phyloP scores from a whole-genome alignment of 2,888 invertebrate genomes.

The Orchesellides sinensis region DNA sequence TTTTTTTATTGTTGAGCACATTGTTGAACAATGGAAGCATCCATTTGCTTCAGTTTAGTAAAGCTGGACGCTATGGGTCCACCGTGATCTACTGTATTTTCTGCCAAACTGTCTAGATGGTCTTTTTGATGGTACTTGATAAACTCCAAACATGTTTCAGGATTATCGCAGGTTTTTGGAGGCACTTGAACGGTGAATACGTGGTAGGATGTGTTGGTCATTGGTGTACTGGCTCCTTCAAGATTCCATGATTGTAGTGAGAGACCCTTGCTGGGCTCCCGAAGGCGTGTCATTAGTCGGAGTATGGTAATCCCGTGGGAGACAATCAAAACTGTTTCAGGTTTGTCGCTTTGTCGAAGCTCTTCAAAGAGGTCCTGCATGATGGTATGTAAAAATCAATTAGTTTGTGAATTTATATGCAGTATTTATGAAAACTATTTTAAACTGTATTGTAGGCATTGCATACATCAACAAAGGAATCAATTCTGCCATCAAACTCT shows the following conservation, averaged over 20 bases:
- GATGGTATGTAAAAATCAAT: background rate
- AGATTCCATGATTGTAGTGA: conserved; percentile 10
- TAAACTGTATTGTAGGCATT: background rate
- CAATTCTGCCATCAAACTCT: conserved; percentile 46
- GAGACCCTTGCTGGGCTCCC: background rate
- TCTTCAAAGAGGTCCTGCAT: conserved; percentile 28
- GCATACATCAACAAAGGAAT: conserved; percentile 44
- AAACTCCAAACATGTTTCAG: conserved; percentile 30
- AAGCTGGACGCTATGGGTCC: conserved; percentile 24
- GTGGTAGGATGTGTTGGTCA: conserved; percentile 49
- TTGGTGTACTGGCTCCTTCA: conserved; percentile 8
- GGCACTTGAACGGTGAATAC: conserved; percentile 39
- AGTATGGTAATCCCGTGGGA: conserved; percentile 58
- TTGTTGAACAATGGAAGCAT: conserved; percentile 18
- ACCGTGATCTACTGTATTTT: conserved; percentile 7
- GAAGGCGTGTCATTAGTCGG: conserved; percentile 2
- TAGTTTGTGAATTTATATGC: background rate
- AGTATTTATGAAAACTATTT: background rate
- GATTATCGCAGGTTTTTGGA: conserved; percentile 8
- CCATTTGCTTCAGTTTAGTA: conserved; percentile 13
- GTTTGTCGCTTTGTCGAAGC: background rate
- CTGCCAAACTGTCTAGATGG: conserved; percentile 21
- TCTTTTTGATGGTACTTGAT: conserved; percentile 26
- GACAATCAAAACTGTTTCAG: conserved; percentile 50
- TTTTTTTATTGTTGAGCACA: background rate